phyloP scores from a whole-genome alignment of 2,888 invertebrate genomes.

The Mesopsocus fuscifrons region DNA sequence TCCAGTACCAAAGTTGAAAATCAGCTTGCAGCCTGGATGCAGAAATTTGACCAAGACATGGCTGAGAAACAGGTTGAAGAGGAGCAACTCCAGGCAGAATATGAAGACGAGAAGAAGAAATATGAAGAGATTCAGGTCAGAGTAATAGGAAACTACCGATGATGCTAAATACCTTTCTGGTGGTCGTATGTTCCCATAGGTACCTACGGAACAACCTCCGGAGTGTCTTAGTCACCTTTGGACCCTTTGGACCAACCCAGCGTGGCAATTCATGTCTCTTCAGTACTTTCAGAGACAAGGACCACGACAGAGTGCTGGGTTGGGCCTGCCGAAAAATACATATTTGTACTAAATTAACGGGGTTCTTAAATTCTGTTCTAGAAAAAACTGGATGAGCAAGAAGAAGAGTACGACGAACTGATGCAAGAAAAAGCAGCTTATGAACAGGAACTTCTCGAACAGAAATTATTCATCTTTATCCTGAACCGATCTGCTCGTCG shows the following conservation, averaged over 20 bases:
- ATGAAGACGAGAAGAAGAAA: slow-evolving; percentile 29
- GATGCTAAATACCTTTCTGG: no score
- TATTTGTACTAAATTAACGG: no score
- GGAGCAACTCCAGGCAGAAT: slow-evolving; percentile 30
- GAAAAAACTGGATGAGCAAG: slow-evolving; percentile 32
- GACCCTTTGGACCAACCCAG: no score
- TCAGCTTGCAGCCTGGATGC: slow-evolving; percentile 34
- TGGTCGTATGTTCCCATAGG: no score
- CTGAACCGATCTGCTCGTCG: slow-evolving; percentile 21
- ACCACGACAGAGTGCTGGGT: no score
- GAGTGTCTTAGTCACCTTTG: not conserved
- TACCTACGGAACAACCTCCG: no score
- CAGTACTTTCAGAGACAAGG: no score
- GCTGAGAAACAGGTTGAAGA: slow-evolving; percentile 34
- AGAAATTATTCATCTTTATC: slow-evolving; percentile 25
- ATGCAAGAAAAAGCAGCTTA: slow-evolving; percentile 37
- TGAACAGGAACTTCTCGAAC: slow-evolving; percentile 32
- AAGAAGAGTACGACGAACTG: slow-evolving; percentile 30
- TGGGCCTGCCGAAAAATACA: no score
- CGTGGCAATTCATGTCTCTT: no score
- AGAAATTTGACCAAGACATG: slow-evolving; percentile 39
- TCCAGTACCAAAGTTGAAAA: slow-evolving; percentile 35
- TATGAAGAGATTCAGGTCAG: slow-evolving; percentile 24
- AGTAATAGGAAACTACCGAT: no score
- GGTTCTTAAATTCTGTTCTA: slow-evolving; percentile 17